Evolutionary conservation across 2,113 vertebrate genomes (phyloP), one percentile per base, ranked within the genome.

Genomic region (Amazona vittata): DNA sequence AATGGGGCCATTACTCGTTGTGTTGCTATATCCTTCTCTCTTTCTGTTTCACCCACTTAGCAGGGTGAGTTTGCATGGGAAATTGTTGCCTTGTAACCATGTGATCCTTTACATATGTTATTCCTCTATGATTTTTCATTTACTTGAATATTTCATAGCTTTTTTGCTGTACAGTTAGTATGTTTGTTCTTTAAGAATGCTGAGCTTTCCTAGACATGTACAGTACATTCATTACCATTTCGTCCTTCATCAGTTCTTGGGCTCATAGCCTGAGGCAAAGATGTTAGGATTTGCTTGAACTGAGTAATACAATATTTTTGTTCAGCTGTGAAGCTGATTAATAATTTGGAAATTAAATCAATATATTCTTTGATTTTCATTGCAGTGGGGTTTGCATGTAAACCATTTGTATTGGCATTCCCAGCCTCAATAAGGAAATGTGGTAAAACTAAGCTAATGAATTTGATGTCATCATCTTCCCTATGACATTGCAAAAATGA

Each of bases 261-360:
- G 91, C 86, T 96, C 31, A 68, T 92, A 94, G 96, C 97, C 55
- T 0, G 89, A 97, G 97, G 97, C 96, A 95, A 93, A 94, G 97
- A 97, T 96, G 89, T 97, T 97, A 74, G 41, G 97, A 97, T 94
- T 97, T 97, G 96, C 96, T 98, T 97, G 94, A 98, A 97, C 96
- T 97, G 96, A 98, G 97, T 97, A 97, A 97, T 94, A 96, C 97
- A 91, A 97, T 97, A 97, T 97, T 97, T 94, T 97, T 97, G 94
- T 92, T 97, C 96, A 97, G 96, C 97, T 96, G 97, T 96, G 97
- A 97, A 96, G 97, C 43, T 98, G 98, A 98, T 98, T 97, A 97
- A 98, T 97, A 98, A 98, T 98, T 98, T 97, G 96, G 96, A 98
- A 98, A 98, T 97, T 90, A 98, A 97, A 98, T 98, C 98, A 98